These are phyloP conservation scores for Avahi laniger DNA, from an alignment of 2,797 vertebrate species.

Conservation along the genomic window DNA sequence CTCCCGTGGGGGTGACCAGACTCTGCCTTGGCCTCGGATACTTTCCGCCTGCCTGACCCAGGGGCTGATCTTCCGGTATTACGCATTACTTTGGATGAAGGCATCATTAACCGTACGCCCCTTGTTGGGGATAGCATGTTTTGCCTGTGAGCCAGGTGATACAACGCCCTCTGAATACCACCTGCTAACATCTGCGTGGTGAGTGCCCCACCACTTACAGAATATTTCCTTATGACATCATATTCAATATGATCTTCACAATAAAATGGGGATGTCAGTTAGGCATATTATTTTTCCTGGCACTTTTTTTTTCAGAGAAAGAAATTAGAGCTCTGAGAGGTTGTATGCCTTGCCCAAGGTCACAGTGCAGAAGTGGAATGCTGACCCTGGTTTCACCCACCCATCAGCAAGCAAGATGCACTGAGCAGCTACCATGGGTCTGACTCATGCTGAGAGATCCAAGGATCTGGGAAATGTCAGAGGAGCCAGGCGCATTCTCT, in stretches of 20 bases:
- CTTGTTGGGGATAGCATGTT: not conserved
- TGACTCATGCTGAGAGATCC: not conserved
- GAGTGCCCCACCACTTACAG: not conserved
- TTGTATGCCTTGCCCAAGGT: not conserved
- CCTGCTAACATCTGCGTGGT: not conserved
- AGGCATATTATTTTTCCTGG: not conserved
- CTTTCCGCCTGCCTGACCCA: not conserved
- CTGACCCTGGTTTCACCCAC: not conserved
- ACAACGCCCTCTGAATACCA: not conserved
- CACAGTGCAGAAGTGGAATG: not conserved
- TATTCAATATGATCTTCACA: not conserved
- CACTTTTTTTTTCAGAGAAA: not conserved
- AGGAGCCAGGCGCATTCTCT: not conserved
- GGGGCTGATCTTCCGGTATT: not conserved
- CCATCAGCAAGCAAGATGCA: not conserved
- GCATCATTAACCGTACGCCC: not conserved
- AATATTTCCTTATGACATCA: not conserved
- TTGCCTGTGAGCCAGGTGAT: not conserved
- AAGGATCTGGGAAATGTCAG: not conserved
- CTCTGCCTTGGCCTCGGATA: not conserved
- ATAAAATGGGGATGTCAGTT: not conserved
- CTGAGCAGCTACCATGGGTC: not conserved
- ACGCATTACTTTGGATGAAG: not conserved
- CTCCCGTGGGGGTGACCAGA: not conserved
- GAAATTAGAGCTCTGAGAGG: slow-evolving; percentile 2